Conservation (phyloP, 2,888 invertebrate species). For the Myopa testacea region DNA sequence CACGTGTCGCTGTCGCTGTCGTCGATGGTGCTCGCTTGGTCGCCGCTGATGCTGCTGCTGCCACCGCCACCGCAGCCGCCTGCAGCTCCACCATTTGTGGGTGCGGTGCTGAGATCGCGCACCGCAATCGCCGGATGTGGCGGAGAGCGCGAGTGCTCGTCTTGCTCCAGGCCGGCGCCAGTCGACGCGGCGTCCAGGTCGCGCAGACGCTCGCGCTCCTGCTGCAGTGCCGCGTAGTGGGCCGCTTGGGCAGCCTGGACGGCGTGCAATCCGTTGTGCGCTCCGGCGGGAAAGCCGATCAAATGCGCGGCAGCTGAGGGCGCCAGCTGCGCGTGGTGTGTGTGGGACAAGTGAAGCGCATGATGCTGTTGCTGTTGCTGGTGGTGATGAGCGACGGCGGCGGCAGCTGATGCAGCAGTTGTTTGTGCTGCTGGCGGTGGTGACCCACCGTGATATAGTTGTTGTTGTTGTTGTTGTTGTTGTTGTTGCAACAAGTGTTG, state of each 20-base stretch:
- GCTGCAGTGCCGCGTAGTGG: conserved; percentile 52
- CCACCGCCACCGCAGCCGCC: conserved; percentile 58
- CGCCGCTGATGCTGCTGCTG: conserved; percentile 64
- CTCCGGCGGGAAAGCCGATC: conserved; percentile 45
- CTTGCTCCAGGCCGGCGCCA: conserved; percentile 54
- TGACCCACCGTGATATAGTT: conserved; percentile 45
- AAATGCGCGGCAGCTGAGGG: conserved; percentile 46
- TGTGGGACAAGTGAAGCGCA: neutral
- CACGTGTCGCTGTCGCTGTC: conserved; percentile 69
- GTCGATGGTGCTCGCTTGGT: conserved; percentile 65
- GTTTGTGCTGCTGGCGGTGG: conserved; percentile 45
- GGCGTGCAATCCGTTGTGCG: conserved; percentile 45
- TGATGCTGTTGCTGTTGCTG: conserved; percentile 56
- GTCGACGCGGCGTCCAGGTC: conserved; percentile 43
- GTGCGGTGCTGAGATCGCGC: conserved; percentile 35
- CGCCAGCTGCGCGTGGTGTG: conserved; percentile 45
- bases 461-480: conserved; percentile 57
- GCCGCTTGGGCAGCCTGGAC: conserved; percentile 45
- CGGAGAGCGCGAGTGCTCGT: conserved; percentile 66
- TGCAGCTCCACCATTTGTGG: conserved; percentile 54
- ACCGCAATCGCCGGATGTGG: conserved; percentile 50
- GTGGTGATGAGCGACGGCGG: conserved; percentile 34
- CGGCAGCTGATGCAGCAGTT: conserved; percentile 42
- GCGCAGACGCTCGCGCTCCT: conserved; percentile 47
- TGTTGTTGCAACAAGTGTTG: conserved; percentile 56